Base-by-base conservation (phyloP, 2,797 vertebrate species). In the Bovichtus variegatus region DNA sequence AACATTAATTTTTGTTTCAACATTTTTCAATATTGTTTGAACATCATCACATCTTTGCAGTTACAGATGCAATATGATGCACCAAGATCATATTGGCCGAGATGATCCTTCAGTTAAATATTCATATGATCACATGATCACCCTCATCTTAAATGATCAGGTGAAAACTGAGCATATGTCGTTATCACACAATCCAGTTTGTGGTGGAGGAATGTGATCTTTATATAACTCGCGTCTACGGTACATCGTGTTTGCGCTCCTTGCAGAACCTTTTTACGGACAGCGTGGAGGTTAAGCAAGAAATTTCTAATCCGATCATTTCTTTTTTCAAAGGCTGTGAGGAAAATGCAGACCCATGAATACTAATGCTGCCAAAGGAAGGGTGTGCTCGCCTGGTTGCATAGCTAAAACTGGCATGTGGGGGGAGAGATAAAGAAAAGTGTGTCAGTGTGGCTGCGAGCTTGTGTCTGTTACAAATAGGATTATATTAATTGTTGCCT, bases 401-500 rank as follows among this genome's bases (percentile, higher is more conserved):
- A 25, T 43, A 16, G 66, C 46, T 60, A 44, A 71, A 77, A 57
- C 16, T 63, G 40, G 47, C 54, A 31, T 59, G 54, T 60, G 60
- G 36, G 25, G 31, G 44, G 0, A 16, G 38, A 60, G 65, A 80
- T 71, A 82, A 81, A 69, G 54, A 41, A 21, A 63, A 29, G 31
- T 62, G 55, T 29, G 4, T 43, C 11, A 4, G 44, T 18, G 68
- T 68, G 71, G 55, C 64, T 74, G 27, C 9, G 15, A 7, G 76
- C 41, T 57, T 51, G 31, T 66, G 29, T 25, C 67, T 47, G 71
- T 78, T 67, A 88, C 84, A 61, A 87, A 84, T 4, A 4, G 72
- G 65, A 85, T 87, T 82, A 81, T 74, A 77, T 82, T 80, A 79
- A 85, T 76, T 77, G 73, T 87, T 81, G 60, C 67, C 68, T 83